Base-by-base conservation (phyloP, 2,888 invertebrate genomes). In the Branchipolynoe longqiensis region DNA sequence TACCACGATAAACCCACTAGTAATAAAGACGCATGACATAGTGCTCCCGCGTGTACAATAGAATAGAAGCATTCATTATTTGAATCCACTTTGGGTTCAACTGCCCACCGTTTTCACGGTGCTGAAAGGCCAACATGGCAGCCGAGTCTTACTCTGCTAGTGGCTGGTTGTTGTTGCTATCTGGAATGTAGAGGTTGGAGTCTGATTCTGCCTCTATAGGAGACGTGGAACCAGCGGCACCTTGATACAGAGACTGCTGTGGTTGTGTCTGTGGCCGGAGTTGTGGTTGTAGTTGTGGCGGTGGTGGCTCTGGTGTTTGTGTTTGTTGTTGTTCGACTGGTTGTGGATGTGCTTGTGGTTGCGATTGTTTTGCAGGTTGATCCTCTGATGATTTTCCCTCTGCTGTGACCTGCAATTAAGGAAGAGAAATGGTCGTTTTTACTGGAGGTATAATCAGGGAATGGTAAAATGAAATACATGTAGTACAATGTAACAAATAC, bases 131-230 rank as follows among this genome's bases (percentile, higher is more conserved):
- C n/a, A n/a, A n/a, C n/a, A n/a, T n/a, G n/a, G n/a, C n/a, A n/a
- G n/a, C 56, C 22, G 22, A 2, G 28, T 69, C 69, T 69, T 69
- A 69, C 69, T 69, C 69, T 69, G 69, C 69, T 36, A 69, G 36
- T 69, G 33, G 69, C 38, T 69, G 69, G 25, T 69, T 69, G 69
- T 69, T 69, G 25, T 69, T 69, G 69, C 36, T 36, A 38, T 69
- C 69, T 69, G 69, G 69, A 69, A 69, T 69, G 69, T 69, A 69
- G 69, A 69, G 69, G 38, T n/a, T 69, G 38, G 69, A 69, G 69
- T 69, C 69, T 33, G 69, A 8, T 8, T 18, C 18, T 33, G 69
- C 18, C 1, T 69, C 69, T 33, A n/a, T 36, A 38, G n/a, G 36
- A 22, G 38, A 12, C 18, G 69, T 38, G 22, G 69, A 14, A 4